Conservation (phyloP, 2,888 invertebrate genomes). For the Caenorhabditis sp. region DNA sequence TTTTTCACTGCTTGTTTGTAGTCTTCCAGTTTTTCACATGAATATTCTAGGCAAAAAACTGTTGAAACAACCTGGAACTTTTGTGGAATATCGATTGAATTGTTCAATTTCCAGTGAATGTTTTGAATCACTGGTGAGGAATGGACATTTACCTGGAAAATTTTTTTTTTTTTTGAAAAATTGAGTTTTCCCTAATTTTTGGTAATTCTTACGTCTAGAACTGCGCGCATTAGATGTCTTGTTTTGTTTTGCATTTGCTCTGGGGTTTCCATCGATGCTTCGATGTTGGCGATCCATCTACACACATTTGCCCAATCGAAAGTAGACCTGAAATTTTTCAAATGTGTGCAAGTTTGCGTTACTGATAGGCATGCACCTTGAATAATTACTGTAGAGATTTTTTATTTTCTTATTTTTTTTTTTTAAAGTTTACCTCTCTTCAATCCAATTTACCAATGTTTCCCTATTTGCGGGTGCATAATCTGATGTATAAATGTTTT, state of each 20-base stretch:
- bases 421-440: conserved; percentile 55
- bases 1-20: conserved; percentile 53
- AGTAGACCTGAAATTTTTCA: conserved; percentile 29
- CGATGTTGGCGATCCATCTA: conserved; percentile 28
- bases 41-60: conserved; percentile 69
- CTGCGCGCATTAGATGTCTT: conserved; percentile 60
- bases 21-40: conserved; percentile 55
- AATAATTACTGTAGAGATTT: too few relatives aligned
- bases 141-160: conserved; percentile 63
- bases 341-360: too few relatives aligned
- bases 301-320: background rate
- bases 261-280: conserved; percentile 51
- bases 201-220: conserved; percentile 53
- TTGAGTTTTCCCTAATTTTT: background rate
- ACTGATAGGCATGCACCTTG: too few relatives aligned
- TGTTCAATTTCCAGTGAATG: conserved; percentile 50
- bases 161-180: too few relatives aligned
- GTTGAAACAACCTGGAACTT: conserved; percentile 69
- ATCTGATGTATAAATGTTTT: conserved; percentile 66
- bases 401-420: too few relatives aligned
- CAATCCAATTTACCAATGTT: conserved; percentile 60
- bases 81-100: conserved; percentile 49
- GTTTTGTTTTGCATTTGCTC: conserved; percentile 35
- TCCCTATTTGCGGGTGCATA: conserved; percentile 66
- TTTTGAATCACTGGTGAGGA: conserved; percentile 57